Percentiles rank a stretch among this genome's conserved stretches.
phyloP scores from a whole-genome alignment of 2,888 invertebrate species.

The Harpalus rubripes region DNA sequence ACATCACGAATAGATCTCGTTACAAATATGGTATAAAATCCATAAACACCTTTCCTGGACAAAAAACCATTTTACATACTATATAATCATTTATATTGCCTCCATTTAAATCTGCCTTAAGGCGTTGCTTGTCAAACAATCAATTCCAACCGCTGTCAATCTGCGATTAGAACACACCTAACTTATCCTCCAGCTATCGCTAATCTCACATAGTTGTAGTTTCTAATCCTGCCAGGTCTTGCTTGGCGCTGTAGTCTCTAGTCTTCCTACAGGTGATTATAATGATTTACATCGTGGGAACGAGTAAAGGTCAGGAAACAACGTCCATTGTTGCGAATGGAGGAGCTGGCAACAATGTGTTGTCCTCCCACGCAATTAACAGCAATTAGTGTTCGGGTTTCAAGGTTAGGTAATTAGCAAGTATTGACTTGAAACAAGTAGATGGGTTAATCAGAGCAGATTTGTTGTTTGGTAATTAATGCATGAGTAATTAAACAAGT shows the following conservation, averaged over 20 bases:
- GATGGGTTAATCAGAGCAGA: slow-evolving; percentile 26
- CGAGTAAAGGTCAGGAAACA: slow-evolving; percentile 49
- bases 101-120: neutral
- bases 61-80: neutral
- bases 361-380: slow-evolving; percentile 63
- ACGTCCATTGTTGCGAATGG: slow-evolving; percentile 27
- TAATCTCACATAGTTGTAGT: slow-evolving; percentile 26
- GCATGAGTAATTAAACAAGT: neutral
- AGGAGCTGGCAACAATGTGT: slow-evolving; percentile 17
- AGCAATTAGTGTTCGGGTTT: slow-evolving; percentile 48
- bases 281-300: slow-evolving; percentile 61
- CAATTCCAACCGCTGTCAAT: neutral
- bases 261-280: slow-evolving; percentile 21
- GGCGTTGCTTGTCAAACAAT: neutral
- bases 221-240: slow-evolving; percentile 22
- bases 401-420: slow-evolving; percentile 27
- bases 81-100: neutral
- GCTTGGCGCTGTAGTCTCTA: neutral
- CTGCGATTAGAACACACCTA: slow-evolving; percentile 20
- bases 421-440: slow-evolving; percentile 20
- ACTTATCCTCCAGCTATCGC: neutral
- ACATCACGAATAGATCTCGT: neutral
- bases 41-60: neutral
- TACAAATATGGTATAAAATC: slow-evolving; percentile 7
- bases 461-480: slow-evolving; percentile 8